Evolutionary conservation across 2,797 vertebrate species (phyloP).

Genomic region (Pantherophis alleghaniensis): DNA sequence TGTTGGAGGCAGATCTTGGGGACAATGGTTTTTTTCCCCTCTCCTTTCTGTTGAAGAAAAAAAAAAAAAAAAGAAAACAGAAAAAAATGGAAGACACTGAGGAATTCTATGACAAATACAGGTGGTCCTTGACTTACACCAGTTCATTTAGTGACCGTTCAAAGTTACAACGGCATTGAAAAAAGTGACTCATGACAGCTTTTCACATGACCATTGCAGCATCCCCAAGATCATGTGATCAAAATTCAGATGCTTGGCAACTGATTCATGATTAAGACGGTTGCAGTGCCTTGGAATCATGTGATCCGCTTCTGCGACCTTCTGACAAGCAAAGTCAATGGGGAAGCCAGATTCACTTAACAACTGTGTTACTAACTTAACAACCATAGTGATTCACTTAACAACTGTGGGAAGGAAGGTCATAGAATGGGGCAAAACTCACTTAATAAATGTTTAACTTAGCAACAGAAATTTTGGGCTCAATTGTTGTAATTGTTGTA

Average conservation of each 20-base stretch:
- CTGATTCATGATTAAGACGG: not conserved
- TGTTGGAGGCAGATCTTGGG: not conserved
- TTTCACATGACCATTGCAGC: not conserved
- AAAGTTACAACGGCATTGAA: not conserved
- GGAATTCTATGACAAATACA: not conserved
- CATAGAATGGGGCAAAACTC: not conserved
- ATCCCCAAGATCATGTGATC: too few relatives aligned
- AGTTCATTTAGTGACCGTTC: not conserved
- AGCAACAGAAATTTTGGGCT: not conserved
- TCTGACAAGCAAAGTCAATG: not conserved
- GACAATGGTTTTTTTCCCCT: not conserved
- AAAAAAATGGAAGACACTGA: not conserved
- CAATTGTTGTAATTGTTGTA: not conserved
- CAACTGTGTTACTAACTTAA: not conserved
- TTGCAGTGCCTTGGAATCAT: not conserved
- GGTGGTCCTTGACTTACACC: not conserved
- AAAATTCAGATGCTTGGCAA: not conserved
- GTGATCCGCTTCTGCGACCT: not conserved
- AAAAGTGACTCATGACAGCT: not conserved
- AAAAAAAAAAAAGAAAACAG: not conserved
- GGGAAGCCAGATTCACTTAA: not conserved
- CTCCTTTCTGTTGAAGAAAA: not conserved
- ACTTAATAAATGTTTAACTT: not conserved
- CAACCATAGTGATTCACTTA: not conserved
- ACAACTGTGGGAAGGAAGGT: not conserved